phyloP scores from a whole-genome alignment of 2,888 invertebrate genomes.

The Acanthacorydalis orientalis region DNA sequence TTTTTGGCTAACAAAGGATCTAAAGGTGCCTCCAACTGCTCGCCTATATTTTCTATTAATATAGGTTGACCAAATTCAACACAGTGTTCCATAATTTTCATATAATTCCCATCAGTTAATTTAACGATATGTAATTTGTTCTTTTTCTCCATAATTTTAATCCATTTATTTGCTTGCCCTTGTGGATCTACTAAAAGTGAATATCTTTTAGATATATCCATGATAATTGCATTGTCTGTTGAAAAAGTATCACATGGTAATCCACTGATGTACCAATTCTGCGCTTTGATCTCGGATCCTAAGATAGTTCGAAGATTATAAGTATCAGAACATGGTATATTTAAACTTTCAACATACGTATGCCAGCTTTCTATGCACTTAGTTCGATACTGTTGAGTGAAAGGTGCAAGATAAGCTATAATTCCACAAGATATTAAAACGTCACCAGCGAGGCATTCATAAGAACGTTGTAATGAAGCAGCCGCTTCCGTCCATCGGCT shows the following conservation, averaged over 20 bases:
- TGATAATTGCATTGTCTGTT: conserved; percentile 70
- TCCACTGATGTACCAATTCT: conserved; percentile 70
- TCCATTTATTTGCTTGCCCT: conserved; percentile 73
- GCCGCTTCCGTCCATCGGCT: conserved; percentile 69
- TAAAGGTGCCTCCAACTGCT: conserved; percentile 61
- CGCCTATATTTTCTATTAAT: conserved; percentile 58
- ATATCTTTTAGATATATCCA: conserved; percentile 60
- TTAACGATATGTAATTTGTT: conserved; percentile 54
- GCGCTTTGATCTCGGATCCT: conserved; percentile 74
- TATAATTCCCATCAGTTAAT: conserved; percentile 57
- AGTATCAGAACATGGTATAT: conserved; percentile 60
- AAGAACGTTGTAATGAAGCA: conserved; percentile 51
- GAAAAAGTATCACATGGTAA: conserved; percentile 69
- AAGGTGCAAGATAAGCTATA: conserved; percentile 78
- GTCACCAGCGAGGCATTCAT: conserved; percentile 76
- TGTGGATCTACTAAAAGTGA: conserved; percentile 73
- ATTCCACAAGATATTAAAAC: conserved; percentile 76
- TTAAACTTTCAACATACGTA: conserved; percentile 40
- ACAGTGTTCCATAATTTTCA: conserved; percentile 56
- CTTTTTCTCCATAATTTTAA: conserved; percentile 63
- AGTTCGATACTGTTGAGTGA: conserved; percentile 50
- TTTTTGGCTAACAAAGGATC: conserved; percentile 61
- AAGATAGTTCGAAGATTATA: conserved; percentile 59
- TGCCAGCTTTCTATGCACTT: conserved; percentile 55
- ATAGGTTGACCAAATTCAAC: conserved; percentile 63